Conservation (phyloP, 2,888 invertebrate species). For the Eudasyphora cyanicolor region DNA sequence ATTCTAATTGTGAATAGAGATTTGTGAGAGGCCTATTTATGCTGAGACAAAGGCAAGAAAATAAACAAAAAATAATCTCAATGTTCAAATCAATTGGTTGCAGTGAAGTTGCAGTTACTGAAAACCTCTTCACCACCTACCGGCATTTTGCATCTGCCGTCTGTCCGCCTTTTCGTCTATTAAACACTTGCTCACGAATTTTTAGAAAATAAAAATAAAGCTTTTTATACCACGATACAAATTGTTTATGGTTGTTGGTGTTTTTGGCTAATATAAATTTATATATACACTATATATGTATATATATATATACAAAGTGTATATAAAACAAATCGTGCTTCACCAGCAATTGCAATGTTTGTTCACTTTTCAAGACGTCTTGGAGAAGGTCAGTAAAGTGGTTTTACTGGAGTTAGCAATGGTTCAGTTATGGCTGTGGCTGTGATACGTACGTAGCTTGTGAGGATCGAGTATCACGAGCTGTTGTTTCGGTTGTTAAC, state of each 20-base stretch:
- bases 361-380: conserved; percentile 30
- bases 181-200: neutral
- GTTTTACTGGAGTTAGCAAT: conserved; percentile 54
- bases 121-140: neutral
- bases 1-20: neutral
- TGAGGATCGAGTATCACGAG: conserved; percentile 7
- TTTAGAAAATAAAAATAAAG: neutral
- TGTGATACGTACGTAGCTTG: neutral
- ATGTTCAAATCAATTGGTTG: neutral
- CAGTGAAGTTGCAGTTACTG: neutral
- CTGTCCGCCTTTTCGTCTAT: neutral
- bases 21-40: neutral
- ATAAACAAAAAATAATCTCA: neutral
- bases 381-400: conserved; percentile 64
- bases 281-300: neutral
- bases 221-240: too few species aligned
- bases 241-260: too few species aligned
- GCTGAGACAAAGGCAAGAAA: neutral
- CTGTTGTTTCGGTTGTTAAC: neutral
- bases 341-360: conserved; percentile 1
- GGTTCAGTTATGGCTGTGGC: too few species aligned
- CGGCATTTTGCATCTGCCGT: neutral
- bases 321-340: conserved; percentile 46
- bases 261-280: too few species aligned
- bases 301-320: neutral